These are phyloP conservation scores for Scyliorhinus canicula DNA, from an alignment of 2,797 vertebrate species.

Conservation along the genomic window DNA sequence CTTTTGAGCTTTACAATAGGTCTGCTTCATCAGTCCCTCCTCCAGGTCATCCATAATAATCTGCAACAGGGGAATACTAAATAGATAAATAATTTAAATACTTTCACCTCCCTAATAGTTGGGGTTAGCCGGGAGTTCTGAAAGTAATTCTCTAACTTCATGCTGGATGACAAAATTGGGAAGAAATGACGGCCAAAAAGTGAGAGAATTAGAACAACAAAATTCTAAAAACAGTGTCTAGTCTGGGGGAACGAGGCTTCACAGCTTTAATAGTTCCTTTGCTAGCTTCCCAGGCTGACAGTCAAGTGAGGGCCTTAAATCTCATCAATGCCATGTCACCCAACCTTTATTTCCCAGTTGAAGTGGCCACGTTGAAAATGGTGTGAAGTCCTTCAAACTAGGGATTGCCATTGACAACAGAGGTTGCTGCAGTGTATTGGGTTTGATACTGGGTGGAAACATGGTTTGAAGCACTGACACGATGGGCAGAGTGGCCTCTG, in stretches of 20 bases:
- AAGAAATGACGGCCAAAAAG: background rate
- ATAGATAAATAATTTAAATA: background rate
- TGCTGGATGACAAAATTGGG: background rate
- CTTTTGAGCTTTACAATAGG: background rate
- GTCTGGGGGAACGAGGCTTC: background rate
- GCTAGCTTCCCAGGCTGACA: background rate
- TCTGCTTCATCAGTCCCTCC: background rate
- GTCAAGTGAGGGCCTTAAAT: background rate
- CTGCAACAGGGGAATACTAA: background rate
- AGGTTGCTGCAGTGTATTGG: no score
- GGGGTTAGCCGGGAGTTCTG: background rate
- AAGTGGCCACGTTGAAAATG: background rate
- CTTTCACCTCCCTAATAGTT: background rate
- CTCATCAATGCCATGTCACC: background rate
- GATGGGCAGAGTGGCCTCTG: no score
- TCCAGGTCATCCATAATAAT: background rate
- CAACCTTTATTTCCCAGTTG: background rate
- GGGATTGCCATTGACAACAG: background rate
- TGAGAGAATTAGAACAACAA: background rate
- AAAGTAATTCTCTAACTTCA: background rate
- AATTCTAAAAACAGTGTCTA: background rate
- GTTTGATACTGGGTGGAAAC: no score
- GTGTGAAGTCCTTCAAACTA: background rate
- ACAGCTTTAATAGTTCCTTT: background rate
- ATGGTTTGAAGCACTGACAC: no score